These are phyloP conservation scores for Raja brachyura DNA, from an alignment of 2,113 vertebrate genomes.

Conservation along the genomic window DNA sequence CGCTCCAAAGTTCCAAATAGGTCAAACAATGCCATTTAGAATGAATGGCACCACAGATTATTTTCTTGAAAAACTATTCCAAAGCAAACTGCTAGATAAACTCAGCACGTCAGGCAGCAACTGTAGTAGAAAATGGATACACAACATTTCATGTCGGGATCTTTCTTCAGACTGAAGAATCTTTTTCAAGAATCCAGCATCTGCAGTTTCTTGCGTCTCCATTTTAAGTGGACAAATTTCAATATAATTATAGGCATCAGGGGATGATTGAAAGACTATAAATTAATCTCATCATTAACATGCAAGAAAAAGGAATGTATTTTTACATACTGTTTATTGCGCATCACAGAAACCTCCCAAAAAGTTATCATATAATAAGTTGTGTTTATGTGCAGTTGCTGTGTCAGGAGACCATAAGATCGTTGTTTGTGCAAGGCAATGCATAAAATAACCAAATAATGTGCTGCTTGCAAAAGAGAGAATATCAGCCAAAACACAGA, in stretches of 20 bases:
- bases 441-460: neutral
- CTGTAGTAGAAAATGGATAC: neutral
- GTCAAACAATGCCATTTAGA: constrained; percentile 8
- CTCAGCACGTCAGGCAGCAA: no score
- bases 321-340: neutral
- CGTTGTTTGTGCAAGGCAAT: no score
- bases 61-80: neutral
- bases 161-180: no score
- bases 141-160: no score
- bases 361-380: neutral
- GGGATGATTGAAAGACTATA: neutral
- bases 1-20: neutral
- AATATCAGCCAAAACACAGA: neutral
- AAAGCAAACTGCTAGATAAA: no score
- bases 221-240: neutral
- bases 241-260: neutral
- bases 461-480: neutral
- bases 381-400: neutral
- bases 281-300: neutral
- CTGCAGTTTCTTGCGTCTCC: no score
- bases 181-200: no score
- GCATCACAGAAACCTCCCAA: neutral
- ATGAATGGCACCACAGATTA: neutral
- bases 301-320: neutral
- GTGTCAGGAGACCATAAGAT: neutral